phyloP scores from a whole-genome alignment of 2,113 vertebrate species.

The Forbesichthys papilliferus region DNA sequence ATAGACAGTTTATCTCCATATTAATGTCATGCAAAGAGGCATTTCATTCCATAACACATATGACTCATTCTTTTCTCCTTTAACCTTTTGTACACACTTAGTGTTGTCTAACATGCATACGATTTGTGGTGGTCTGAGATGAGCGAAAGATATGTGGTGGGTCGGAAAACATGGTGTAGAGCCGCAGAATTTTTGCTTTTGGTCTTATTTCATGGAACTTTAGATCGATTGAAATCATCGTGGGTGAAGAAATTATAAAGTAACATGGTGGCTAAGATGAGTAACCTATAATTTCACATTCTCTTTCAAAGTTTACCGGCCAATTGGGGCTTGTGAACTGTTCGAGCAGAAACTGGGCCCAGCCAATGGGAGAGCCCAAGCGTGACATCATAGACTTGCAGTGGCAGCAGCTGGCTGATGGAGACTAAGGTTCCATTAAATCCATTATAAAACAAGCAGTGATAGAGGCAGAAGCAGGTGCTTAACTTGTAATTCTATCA shows the following conservation, averaged over 20 bases:
- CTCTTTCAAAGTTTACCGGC: slow-evolving; percentile 59
- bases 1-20: slow-evolving; percentile 1
- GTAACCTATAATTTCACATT: slow-evolving; percentile 78
- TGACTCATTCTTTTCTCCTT: slow-evolving; percentile 1
- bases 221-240: slow-evolving; percentile 70
- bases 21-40: slow-evolving; percentile 17
- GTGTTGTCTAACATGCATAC: slow-evolving; percentile 21
- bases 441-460: slow-evolving; percentile 50
- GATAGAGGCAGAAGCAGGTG: slow-evolving; percentile 31
- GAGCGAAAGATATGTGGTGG: slow-evolving; percentile 30
- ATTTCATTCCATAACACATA: slow-evolving; percentile 22
- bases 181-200: slow-evolving; percentile 56
- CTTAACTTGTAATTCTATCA: slow-evolving; percentile 49
- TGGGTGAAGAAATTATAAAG: slow-evolving; percentile 73
- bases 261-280: slow-evolving; percentile 70
- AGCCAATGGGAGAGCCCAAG: slow-evolving; percentile 55
- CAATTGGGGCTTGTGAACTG: slow-evolving; percentile 49
- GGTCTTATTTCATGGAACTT: slow-evolving; percentile 72
- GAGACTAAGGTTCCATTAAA: slow-evolving; percentile 56
- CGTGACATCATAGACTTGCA: slow-evolving; percentile 65
- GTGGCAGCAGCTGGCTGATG: slow-evolving; percentile 53
- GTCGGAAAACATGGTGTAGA: slow-evolving; percentile 34
- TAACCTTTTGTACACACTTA: slow-evolving; percentile 20
- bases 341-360: slow-evolving; percentile 42
- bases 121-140: slow-evolving; percentile 1